Conservation (phyloP, 2,113 vertebrate genomes). For the Canis aureus region DNA sequence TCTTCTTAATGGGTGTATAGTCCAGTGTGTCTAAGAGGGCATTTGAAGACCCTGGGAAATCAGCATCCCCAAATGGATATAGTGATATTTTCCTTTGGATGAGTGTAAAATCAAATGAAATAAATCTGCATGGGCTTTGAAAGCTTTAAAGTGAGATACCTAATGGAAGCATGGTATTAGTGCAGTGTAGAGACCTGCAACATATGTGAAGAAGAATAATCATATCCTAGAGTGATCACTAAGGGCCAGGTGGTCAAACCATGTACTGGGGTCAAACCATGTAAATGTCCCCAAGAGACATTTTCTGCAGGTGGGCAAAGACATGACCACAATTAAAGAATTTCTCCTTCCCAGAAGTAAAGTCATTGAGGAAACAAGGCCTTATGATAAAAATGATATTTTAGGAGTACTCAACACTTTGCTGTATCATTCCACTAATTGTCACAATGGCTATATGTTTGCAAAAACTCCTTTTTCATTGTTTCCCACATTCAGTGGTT, state of each 20-base stretch:
- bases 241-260: background rate
- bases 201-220: background rate
- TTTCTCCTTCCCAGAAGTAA: conserved; percentile 19
- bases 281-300: background rate
- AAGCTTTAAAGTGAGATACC: background rate
- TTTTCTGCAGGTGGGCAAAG: background rate
- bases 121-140: background rate
- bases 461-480: background rate
- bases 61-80: background rate
- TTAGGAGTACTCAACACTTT: background rate
- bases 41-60: background rate
- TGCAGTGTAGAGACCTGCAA: background rate
- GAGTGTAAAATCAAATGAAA: background rate
- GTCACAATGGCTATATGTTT: background rate
- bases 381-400: conserved; percentile 5
- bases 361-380: background rate
- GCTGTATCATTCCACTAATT: background rate
- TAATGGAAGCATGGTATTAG: background rate
- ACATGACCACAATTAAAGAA: conserved; percentile 15
- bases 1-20: background rate
- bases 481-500: background rate
- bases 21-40: background rate
- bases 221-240: background rate
- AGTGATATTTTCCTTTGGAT: background rate
- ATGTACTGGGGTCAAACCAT: background rate